These are phyloP conservation scores for Sarotherodon lohbergeri DNA, from an alignment of 2,113 vertebrate species.

Conservation along the genomic window DNA sequence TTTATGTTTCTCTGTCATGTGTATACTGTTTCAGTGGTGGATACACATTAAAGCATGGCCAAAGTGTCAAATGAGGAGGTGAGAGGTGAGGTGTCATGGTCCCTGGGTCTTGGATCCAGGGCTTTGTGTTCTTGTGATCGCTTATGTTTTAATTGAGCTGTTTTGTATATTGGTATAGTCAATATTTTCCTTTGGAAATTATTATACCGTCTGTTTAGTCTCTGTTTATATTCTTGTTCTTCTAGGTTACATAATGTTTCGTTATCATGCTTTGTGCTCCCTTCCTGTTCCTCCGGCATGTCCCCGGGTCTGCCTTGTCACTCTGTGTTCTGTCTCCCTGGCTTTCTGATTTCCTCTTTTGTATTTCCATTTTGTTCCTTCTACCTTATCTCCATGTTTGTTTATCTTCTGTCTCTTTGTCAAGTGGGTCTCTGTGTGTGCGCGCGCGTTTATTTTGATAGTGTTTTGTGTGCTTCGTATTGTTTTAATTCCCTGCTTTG, in stretches of 20 bases:
- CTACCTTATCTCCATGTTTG: background rate
- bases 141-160: accelerated
- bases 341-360: background rate
- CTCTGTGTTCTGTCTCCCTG: background rate
- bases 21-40: background rate
- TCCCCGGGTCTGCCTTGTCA: background rate
- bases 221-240: background rate
- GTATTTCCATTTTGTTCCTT: background rate
- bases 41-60: background rate
- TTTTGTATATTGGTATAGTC: background rate
- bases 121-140: background rate
- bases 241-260: background rate
- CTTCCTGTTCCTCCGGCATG: background rate
- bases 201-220: accelerated
- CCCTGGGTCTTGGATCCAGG: background rate
- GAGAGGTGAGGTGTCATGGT: background rate
- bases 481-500: background rate
- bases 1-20: background rate
- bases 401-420: background rate
- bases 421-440: background rate
- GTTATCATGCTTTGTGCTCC: background rate
- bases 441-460: background rate
- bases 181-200: background rate
- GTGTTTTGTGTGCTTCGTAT: background rate
- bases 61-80: background rate